Conservation (phyloP, 2,888 invertebrate species). For the Polylopha cassiicola region DNA sequence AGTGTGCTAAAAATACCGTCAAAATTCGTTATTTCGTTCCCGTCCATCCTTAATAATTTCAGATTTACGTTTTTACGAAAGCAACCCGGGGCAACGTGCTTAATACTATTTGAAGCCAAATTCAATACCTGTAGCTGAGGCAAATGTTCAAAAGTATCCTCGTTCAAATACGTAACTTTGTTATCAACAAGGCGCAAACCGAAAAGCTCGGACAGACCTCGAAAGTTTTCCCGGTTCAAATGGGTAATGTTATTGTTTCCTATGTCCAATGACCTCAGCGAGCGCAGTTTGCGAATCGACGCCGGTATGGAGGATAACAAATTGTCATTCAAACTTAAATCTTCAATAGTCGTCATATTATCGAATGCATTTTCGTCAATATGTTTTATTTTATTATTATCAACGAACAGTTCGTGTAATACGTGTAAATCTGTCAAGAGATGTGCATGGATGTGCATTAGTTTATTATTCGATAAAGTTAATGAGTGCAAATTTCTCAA, state of each 20-base stretch:
- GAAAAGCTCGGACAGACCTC: conserved; percentile 83
- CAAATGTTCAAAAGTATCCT: conserved; percentile 84
- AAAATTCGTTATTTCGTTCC: conserved; percentile 84
- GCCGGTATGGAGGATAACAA: conserved; percentile 80
- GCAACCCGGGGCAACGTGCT: conserved; percentile 83
- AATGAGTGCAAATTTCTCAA: conserved; percentile 86
- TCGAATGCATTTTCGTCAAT: conserved; percentile 84
- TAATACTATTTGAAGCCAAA: conserved; percentile 87
- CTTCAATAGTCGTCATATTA: conserved; percentile 86
- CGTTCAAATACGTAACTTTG: conserved; percentile 84
- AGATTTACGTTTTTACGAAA: conserved; percentile 84
- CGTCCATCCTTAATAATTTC: conserved; percentile 85
- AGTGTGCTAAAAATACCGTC: conserved; percentile 84
- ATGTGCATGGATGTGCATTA: conserved; percentile 80
- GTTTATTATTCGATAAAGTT: conserved; percentile 83
- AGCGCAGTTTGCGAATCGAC: conserved; percentile 81
- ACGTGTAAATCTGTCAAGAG: conserved; percentile 84
- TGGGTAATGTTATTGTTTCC: conserved; percentile 87
- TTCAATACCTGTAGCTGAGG: conserved; percentile 87
- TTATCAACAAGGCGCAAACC: conserved; percentile 89
- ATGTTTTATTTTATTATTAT: conserved; percentile 82
- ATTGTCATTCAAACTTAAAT: conserved; percentile 85
- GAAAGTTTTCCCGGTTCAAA: conserved; percentile 84
- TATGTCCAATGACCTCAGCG: conserved; percentile 86
- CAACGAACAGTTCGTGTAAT: conserved; percentile 83